Evolutionary conservation across 2,888 invertebrate genomes (phyloP).

Genomic region (Vesta saturnalis): DNA sequence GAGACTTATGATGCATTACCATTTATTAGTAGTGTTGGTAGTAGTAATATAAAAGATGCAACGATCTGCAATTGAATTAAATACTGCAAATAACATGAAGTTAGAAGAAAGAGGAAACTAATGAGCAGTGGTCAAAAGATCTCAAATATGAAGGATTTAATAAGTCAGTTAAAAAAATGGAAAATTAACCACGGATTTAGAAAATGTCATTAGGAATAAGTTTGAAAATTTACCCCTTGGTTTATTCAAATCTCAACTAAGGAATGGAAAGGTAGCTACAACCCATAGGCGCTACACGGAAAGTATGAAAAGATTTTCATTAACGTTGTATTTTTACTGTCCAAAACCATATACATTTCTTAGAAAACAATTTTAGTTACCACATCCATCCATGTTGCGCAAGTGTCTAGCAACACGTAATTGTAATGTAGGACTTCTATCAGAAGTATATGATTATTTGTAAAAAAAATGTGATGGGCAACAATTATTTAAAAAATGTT

Average conservation of each 20-base stretch:
- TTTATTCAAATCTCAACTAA: slow-evolving; percentile 2
- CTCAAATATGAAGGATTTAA: neutral
- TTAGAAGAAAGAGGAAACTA: neutral
- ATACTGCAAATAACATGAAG: neutral
- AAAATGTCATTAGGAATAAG: neutral
- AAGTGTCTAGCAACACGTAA: neutral
- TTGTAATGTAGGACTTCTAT: neutral
- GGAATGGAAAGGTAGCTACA: slow-evolving; percentile 5
- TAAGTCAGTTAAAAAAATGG: neutral
- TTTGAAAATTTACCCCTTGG: neutral
- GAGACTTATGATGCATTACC: neutral
- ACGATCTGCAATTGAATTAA: neutral
- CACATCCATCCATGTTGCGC: neutral
- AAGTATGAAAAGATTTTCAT: slow-evolving; percentile 1
- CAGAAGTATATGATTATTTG: slow-evolving; percentile 1
- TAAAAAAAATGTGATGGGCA: neutral
- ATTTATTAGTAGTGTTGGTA: neutral
- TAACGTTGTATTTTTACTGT: neutral
- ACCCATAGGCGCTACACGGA: slow-evolving; percentile 1
- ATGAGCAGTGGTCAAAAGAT: neutral
- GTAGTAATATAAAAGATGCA: neutral
- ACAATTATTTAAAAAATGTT: neutral
- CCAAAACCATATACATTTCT: neutral
- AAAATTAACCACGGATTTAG: neutral
- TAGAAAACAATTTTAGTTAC: neutral